Conservation (phyloP, 2,113 vertebrate genomes). For the Oxyruncus cristatus region DNA sequence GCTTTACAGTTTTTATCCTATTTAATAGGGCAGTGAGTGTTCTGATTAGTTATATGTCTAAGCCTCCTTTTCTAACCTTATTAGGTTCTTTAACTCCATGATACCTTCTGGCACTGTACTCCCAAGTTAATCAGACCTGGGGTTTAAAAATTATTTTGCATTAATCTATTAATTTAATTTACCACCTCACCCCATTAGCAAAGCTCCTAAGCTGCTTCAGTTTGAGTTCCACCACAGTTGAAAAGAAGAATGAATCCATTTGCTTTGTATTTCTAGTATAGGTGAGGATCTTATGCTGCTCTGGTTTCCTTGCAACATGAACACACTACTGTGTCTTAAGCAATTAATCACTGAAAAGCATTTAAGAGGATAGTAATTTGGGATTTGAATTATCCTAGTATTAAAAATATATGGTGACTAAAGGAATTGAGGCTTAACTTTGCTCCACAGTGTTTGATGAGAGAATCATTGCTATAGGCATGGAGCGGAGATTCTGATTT, state of each 20-base stretch:
- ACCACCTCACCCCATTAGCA: background rate
- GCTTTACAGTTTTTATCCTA: slow-evolving; percentile 14
- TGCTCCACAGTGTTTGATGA: background rate
- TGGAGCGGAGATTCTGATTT: background rate
- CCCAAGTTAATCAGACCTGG: background rate
- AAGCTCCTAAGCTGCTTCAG: background rate
- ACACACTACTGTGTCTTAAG: background rate
- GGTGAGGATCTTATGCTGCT: background rate
- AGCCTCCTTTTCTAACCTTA: slow-evolving; percentile 38
- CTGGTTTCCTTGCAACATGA: background rate
- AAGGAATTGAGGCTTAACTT: slow-evolving; percentile 1
- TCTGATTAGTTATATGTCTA: slow-evolving; percentile 26
- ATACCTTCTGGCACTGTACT: slow-evolving; percentile 24
- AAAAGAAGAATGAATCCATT: background rate
- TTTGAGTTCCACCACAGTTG: background rate
- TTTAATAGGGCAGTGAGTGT: slow-evolving; percentile 5
- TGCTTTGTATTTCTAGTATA: background rate
- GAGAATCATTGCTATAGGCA: background rate
- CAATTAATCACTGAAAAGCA: slow-evolving; percentile 18
- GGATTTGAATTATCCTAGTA: slow-evolving; percentile 15
- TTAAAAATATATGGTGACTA: background rate
- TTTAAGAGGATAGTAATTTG: background rate
- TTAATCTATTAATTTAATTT: slow-evolving; percentile 36
- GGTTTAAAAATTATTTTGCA: slow-evolving; percentile 25
- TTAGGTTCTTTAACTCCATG: slow-evolving; percentile 41